Conservation (phyloP, 2,113 vertebrate species). For the Oceanodroma tethys region DNA sequence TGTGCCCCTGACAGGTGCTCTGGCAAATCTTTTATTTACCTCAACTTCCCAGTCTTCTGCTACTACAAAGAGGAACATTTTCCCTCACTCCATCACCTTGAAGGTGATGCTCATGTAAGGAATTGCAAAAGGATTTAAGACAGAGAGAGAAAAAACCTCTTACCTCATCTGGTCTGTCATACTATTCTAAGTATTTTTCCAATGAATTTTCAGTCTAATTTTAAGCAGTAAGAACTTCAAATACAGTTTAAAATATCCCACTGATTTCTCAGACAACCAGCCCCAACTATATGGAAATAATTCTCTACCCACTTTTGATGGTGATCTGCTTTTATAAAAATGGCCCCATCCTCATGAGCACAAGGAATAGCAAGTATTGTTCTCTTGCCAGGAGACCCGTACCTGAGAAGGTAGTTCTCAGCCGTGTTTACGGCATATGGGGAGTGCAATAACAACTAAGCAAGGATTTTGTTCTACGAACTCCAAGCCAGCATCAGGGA, state of each 20-base stretch:
- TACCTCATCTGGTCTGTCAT: background rate
- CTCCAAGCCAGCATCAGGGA: background rate
- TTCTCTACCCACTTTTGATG: background rate
- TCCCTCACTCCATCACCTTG: background rate
- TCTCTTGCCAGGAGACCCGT: background rate
- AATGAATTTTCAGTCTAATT: background rate
- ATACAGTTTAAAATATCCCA: background rate
- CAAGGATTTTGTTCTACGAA: background rate
- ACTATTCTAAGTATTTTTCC: background rate
- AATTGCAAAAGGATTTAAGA: background rate
- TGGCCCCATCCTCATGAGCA: background rate
- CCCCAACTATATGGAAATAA: background rate
- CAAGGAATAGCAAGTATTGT: background rate
- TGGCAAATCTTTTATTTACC: slow-evolving; percentile 9
- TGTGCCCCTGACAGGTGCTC: background rate
- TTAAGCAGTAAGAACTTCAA: background rate
- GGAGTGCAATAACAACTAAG: background rate
- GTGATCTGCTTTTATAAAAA: background rate
- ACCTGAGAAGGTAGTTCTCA: background rate
- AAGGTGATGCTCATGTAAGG: background rate
- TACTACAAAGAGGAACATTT: background rate
- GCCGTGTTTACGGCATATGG: background rate
- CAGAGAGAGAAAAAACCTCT: background rate
- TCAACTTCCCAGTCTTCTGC: background rate
- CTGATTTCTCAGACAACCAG: background rate